Percentiles rank a stretch among this genome's conserved stretches.
These are phyloP conservation scores for Drosophila jambulina DNA, from an alignment of 1,140 invertebrate species.

Conservation along the genomic window DNA sequence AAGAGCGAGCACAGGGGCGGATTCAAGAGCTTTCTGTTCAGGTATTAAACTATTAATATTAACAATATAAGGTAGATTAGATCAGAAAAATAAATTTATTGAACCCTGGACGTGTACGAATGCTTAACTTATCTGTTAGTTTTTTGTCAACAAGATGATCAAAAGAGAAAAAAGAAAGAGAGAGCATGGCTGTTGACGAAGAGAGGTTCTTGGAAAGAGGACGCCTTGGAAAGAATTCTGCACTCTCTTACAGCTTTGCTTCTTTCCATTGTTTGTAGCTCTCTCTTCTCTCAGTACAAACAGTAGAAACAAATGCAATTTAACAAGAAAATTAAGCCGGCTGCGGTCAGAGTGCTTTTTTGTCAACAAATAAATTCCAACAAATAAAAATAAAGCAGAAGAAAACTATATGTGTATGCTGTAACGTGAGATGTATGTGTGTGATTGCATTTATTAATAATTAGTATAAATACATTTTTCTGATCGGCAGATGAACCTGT, in stretches of 20 bases:
- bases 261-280: neutral
- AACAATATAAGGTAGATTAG: neutral
- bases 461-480: neutral
- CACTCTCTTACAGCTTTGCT: neutral
- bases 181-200: neutral
- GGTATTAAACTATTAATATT: neutral
- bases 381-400: constrained; percentile 5
- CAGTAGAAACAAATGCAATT: constrained; percentile 2
- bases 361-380: constrained; percentile 3
- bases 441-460: neutral
- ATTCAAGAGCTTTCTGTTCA: neutral
- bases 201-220: neutral
- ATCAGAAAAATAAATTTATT: neutral
- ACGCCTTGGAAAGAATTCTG: neutral
- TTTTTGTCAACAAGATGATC: neutral
- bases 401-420: neutral
- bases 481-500: neutral
- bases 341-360: neutral
- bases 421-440: neutral
- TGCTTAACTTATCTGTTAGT: neutral
- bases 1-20: constrained; percentile 1
- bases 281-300: neutral
- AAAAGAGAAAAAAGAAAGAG: no score
- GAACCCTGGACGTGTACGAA: neutral
- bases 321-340: constrained; percentile 11